phyloP scores from a whole-genome alignment of 2,888 invertebrate species.

The Eilema sororculum region DNA sequence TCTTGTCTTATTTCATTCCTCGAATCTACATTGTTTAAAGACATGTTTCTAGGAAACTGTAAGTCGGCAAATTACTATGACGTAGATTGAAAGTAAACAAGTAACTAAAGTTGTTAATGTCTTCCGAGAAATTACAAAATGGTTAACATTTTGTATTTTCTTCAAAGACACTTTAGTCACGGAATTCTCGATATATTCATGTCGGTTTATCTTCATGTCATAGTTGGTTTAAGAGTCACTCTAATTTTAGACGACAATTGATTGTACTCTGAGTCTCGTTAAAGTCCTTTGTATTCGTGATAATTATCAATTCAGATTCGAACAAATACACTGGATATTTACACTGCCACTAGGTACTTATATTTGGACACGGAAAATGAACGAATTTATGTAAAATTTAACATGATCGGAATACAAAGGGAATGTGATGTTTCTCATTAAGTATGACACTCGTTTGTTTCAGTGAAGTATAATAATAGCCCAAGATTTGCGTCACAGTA shows the following conservation, averaged over 20 bases:
- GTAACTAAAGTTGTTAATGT: background rate
- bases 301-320: background rate
- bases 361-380: background rate
- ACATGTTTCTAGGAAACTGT: background rate
- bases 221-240: background rate
- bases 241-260: background rate
- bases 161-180: background rate
- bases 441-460: background rate
- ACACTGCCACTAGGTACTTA: background rate
- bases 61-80: background rate
- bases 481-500: background rate
- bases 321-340: background rate
- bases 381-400: background rate
- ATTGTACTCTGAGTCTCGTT: background rate
- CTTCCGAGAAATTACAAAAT: background rate
- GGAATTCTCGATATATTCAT: background rate
- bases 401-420: background rate
- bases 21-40: background rate
- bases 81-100: background rate
- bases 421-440: background rate
- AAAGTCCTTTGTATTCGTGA: slow-evolving; percentile 2
- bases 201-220: too few species aligned
- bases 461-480: background rate
- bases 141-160: background rate
- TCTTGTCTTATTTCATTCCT: background rate